phyloP scores from a whole-genome alignment of 2,113 vertebrate species.

The Trogon melanurus region DNA sequence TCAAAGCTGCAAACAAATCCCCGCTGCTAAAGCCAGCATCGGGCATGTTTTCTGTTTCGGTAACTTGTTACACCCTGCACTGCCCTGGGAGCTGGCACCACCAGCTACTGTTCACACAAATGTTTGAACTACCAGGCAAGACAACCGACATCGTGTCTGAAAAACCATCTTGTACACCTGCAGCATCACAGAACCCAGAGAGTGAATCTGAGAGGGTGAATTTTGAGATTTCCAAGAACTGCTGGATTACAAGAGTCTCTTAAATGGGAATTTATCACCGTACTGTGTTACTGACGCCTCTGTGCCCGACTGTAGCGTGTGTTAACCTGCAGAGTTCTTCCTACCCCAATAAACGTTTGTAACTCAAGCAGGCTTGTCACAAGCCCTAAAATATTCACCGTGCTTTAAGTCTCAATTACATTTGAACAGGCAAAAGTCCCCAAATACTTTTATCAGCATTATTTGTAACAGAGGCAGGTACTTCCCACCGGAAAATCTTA shows the following conservation, averaged over 20 bases:
- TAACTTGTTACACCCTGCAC: rapidly evolving
- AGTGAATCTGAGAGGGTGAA: rapidly evolving
- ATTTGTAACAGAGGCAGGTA: rapidly evolving
- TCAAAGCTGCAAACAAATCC: neutral
- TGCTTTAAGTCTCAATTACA: neutral
- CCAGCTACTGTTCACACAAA: neutral
- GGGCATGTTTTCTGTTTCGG: rapidly evolving
- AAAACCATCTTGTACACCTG: neutral
- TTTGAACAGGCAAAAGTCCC: too few species aligned
- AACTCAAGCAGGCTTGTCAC: neutral
- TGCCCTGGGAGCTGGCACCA: too few species aligned
- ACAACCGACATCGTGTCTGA: neutral
- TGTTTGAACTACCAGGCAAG: neutral
- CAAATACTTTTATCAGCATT: neutral
- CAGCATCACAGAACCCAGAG: neutral
- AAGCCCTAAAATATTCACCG: neutral
- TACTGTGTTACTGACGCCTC: rapidly evolving
- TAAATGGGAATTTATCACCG: rapidly evolving
- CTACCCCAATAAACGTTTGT: neutral
- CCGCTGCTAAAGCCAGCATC: rapidly evolving
- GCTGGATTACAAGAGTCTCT: rapidly evolving
- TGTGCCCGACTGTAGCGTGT: too few species aligned
- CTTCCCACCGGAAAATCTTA: neutral
- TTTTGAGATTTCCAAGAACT: neutral
- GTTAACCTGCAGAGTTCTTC: neutral